Conservation (phyloP, 2,888 invertebrate species). For the Aporophyla lueneburgensis region DNA sequence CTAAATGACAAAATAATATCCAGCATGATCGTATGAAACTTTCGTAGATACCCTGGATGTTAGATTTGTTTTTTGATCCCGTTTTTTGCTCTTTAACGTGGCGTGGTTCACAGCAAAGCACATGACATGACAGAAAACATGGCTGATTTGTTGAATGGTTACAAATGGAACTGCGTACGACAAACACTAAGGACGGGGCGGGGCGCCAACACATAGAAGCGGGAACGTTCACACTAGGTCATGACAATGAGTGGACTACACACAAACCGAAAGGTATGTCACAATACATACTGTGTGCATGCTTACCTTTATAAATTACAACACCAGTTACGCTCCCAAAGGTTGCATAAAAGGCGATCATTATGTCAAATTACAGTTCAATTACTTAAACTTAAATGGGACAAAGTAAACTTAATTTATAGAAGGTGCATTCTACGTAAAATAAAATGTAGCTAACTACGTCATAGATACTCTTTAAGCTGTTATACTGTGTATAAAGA, state of each 20-base stretch:
- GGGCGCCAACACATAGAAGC: constrained; percentile 64
- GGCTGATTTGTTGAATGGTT: constrained; percentile 57
- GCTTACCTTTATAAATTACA: constrained; percentile 90
- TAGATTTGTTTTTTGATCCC: background rate
- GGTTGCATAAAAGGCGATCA: constrained; percentile 91
- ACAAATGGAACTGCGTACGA: constrained; percentile 55
- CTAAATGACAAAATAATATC: constrained; percentile 41
- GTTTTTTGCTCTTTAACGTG: constrained; percentile 30
- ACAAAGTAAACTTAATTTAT: constrained; percentile 85
- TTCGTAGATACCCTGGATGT: constrained; percentile 34
- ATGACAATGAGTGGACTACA: constrained; percentile 69
- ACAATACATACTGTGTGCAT: constrained; percentile 88
- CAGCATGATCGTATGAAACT: constrained; percentile 51
- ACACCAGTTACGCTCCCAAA: constrained; percentile 90
- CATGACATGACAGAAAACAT: constrained; percentile 58
- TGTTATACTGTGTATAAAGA: constrained; percentile 64
- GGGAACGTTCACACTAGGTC: constrained; percentile 61
- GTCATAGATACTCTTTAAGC: constrained; percentile 79
- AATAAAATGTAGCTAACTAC: constrained; percentile 88
- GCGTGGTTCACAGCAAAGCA: constrained; percentile 59
- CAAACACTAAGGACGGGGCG: constrained; percentile 55
- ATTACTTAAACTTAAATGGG: constrained; percentile 87
- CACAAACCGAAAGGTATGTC: constrained; percentile 72
- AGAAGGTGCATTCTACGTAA: constrained; percentile 88
- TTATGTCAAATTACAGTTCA: constrained; percentile 88